phyloP scores from a whole-genome alignment of 2,113 vertebrate species.

The Apodemus sylvaticus region DNA sequence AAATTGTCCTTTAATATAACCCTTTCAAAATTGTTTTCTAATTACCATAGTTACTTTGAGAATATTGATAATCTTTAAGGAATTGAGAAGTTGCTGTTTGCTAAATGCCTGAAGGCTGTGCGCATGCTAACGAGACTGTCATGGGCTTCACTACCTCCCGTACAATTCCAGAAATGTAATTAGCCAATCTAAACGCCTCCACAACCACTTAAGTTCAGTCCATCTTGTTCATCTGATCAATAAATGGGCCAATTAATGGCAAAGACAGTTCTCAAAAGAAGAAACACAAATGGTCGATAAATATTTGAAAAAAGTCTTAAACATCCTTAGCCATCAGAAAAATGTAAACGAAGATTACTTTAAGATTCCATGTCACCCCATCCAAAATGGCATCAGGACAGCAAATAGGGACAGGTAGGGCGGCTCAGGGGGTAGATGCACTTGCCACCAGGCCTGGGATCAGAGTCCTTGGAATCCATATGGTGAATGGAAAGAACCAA shows the following conservation, averaged over 20 bases:
- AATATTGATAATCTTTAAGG: slow-evolving; percentile 33
- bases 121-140: not conserved
- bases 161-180: slow-evolving; percentile 20
- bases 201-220: not conserved
- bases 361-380: not conserved
- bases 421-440: not conserved
- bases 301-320: not conserved
- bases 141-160: not conserved
- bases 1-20: slow-evolving; percentile 57
- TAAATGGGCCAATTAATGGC: not conserved
- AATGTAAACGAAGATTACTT: not conserved
- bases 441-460: not conserved
- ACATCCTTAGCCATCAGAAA: not conserved
- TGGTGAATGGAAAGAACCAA: not conserved
- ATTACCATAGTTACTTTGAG: slow-evolving; percentile 46
- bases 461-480: not conserved
- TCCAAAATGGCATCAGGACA: not conserved
- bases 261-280: not conserved
- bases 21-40: slow-evolving; percentile 62
- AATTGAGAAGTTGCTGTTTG: slow-evolving; percentile 42
- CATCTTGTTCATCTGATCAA: not conserved
- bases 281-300: not conserved
- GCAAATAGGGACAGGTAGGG: no score
- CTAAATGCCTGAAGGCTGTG: not conserved
- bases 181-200: not conserved